Evolutionary conservation across 2,797 vertebrate genomes (phyloP).

Genomic region (Eptatretus atami): DNA sequence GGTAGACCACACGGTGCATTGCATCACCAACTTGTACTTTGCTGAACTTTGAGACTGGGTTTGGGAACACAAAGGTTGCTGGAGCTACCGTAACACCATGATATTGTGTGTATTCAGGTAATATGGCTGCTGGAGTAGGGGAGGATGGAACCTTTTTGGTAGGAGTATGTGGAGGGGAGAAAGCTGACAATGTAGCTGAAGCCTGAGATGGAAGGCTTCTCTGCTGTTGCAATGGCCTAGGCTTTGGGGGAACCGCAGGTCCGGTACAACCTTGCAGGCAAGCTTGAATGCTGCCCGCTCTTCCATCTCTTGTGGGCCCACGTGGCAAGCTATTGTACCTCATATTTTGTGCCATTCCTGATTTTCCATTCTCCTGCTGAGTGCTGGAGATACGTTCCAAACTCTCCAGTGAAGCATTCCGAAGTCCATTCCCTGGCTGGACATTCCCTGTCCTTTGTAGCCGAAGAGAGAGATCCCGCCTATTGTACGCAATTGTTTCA

Average conservation of each 20-base stretch:
- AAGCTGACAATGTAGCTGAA: not conserved
- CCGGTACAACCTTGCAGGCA: not conserved
- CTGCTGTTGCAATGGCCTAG: constrained; percentile 9
- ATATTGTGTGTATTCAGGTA: not conserved
- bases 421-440: constrained; percentile 21
- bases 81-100: not conserved
- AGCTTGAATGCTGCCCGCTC: not conserved
- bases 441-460: constrained; percentile 50
- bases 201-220: not conserved
- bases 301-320: not conserved
- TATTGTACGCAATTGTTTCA: constrained; percentile 16
- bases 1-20: constrained; percentile 14
- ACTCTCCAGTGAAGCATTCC: constrained; percentile 14
- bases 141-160: constrained; percentile 19
- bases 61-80: constrained; percentile 1
- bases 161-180: constrained; percentile 24
- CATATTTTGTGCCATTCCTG: constrained; percentile 11
- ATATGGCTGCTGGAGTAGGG: constrained; percentile 21
- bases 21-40: not conserved
- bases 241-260: constrained; percentile 1
- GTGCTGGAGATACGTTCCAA: constrained; percentile 7
- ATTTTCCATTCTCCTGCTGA: constrained; percentile 22
- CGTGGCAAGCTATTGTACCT: not conserved
- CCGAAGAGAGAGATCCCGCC: constrained; percentile 47
- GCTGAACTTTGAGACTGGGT: constrained; percentile 10